A percentile compares a stretch with the other conserved stretches of the same genome.
Evolutionary conservation across 2,113 vertebrate species (phyloP).

Genomic region (Lamprologus speciosus): DNA sequence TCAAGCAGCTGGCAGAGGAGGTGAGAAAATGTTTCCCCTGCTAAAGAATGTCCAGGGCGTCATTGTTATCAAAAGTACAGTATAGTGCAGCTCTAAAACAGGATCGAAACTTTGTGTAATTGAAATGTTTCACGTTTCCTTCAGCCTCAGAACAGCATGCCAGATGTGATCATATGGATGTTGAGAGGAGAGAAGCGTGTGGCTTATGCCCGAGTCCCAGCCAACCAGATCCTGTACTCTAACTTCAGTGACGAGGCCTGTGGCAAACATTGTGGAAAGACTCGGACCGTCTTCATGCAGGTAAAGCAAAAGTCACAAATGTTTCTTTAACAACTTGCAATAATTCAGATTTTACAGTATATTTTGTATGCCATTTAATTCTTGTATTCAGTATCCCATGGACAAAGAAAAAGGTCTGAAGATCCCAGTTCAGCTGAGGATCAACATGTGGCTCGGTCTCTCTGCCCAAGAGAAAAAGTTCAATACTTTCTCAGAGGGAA

Average conservation of each 20-base stretch:
- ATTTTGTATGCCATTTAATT: neutral
- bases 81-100: neutral
- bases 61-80: neutral
- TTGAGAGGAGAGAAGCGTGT: slow-evolving; percentile 87
- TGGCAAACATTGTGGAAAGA: slow-evolving; percentile 87
- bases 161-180: slow-evolving; percentile 98
- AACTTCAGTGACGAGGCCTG: slow-evolving; percentile 75
- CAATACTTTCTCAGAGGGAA: slow-evolving; percentile 83
- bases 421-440: slow-evolving; percentile 81
- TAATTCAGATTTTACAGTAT: neutral
- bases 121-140: neutral
- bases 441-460: slow-evolving; percentile 94
- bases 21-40: slow-evolving; percentile 33
- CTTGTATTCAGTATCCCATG: slow-evolving; percentile 83
- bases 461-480: slow-evolving; percentile 86
- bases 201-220: slow-evolving; percentile 86
- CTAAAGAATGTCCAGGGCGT: neutral
- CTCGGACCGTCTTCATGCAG: slow-evolving; percentile 88
- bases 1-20: slow-evolving; percentile 88
- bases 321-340: neutral
- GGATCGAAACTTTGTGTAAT: neutral
- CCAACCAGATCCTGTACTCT: slow-evolving; percentile 84
- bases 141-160: slow-evolving; percentile 95
- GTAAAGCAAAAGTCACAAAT: slow-evolving; percentile 51
- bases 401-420: slow-evolving; percentile 81